Evolutionary conservation across 1,140 invertebrate genomes (phyloP).

Genomic region (Heliconius hewitsoni): DNA sequence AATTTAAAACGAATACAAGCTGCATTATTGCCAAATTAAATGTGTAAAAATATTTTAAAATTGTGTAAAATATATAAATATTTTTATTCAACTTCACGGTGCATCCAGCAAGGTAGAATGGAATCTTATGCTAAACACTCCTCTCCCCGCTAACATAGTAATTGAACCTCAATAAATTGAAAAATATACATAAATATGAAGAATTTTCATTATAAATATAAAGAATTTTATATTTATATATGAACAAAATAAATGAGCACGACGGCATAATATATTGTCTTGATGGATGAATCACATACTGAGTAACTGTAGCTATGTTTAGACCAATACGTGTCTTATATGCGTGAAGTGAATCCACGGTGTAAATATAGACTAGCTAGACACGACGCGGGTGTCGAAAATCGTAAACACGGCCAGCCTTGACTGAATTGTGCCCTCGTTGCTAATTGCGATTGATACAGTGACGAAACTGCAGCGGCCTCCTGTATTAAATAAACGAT

Average conservation of each 20-base stretch:
- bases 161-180: no score
- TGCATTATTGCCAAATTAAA: not conserved
- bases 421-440: slow-evolving; percentile 27
- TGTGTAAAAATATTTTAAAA: no score
- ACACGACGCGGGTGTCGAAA: slow-evolving; percentile 19
- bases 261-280: slow-evolving; percentile 15
- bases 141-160: no score
- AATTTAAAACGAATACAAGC: not conserved
- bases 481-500: no score
- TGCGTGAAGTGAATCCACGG: slow-evolving; percentile 21
- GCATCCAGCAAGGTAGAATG: no score
- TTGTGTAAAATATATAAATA: not conserved
- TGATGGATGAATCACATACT: slow-evolving; percentile 22
- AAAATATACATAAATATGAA: no score
- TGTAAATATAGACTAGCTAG: slow-evolving; percentile 25
- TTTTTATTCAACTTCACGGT: no score
- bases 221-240: not conserved
- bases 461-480: not conserved
- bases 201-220: no score
- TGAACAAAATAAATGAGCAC: slow-evolving; percentile 3
- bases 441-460: slow-evolving; percentile 4
- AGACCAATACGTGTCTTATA: slow-evolving; percentile 23
- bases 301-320: slow-evolving; percentile 25
- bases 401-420: slow-evolving; percentile 45
- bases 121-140: no score